phyloP scores from a whole-genome alignment of 2,797 vertebrate genomes.

The Aeoliscus strigatus region DNA sequence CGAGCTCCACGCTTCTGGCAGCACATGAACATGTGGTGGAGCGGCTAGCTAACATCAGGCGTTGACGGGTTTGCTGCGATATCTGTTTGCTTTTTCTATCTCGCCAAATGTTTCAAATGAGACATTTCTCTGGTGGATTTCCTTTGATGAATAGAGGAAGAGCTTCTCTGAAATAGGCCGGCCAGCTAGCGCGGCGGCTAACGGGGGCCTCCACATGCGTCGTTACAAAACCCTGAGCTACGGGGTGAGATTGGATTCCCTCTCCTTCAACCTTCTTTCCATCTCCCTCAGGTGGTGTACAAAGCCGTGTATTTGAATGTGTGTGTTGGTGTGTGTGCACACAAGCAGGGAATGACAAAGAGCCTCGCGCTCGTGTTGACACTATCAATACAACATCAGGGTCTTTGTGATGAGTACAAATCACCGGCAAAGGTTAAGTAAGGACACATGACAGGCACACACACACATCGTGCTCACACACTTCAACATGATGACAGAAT shows the following conservation, averaged over 20 bases:
- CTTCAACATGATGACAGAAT: too few species aligned
- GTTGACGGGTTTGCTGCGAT: too few species aligned
- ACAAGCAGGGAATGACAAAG: conserved; percentile 30
- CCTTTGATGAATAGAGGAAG: conserved; percentile 41
- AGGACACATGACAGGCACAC: conserved; percentile 38
- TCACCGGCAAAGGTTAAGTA: conserved; percentile 47
- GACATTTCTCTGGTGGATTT: conserved; percentile 48
- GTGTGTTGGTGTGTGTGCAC: conserved; percentile 3
- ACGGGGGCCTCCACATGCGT: conserved; percentile 29
- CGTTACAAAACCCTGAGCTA: conserved; percentile 38
- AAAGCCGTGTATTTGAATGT: too few species aligned
- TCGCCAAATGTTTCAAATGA: conserved; percentile 60
- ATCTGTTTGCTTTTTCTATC: too few species aligned
- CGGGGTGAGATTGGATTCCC: conserved; percentile 52
- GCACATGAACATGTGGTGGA: too few species aligned
- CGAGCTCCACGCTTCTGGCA: too few species aligned
- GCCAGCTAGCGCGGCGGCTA: conserved; percentile 9
- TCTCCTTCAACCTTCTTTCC: conserved; percentile 24
- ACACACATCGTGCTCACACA: too few species aligned
- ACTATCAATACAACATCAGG: conserved; percentile 49
- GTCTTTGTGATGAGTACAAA: conserved; percentile 58
- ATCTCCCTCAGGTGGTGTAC: conserved; percentile 24
- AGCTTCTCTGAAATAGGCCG: conserved; percentile 52
- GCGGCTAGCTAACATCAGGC: too few species aligned
- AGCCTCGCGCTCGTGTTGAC: conserved; percentile 46